A percentile compares a stretch with the other conserved stretches of the same genome.
These are phyloP conservation scores for Calidris pugnax DNA, from an alignment of 2,113 vertebrate genomes.

Conservation along the genomic window DNA sequence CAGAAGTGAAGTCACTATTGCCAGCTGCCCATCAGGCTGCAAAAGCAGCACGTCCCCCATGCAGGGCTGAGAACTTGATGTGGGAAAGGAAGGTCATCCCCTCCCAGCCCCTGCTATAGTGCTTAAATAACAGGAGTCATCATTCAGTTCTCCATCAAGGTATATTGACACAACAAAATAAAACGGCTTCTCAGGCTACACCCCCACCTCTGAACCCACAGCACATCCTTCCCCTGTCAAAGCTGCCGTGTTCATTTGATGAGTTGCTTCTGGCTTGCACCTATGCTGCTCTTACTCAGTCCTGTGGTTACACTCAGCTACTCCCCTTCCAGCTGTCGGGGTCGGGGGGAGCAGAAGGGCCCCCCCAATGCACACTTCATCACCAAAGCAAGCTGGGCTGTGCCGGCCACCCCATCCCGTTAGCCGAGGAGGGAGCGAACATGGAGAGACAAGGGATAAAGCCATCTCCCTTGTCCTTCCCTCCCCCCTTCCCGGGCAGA, in stretches of 20 bases:
- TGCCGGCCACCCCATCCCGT: rapidly evolving
- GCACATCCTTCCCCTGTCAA: rapidly evolving
- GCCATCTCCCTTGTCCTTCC: background rate
- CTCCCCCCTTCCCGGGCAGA: background rate
- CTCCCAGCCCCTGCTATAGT: background rate
- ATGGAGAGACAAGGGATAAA: rapidly evolving
- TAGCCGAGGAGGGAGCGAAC: rapidly evolving
- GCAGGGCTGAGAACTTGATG: background rate
- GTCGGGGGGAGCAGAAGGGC: background rate
- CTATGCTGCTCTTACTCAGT: background rate
- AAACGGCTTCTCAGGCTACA: background rate
- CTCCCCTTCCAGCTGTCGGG: background rate
- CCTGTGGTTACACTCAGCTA: too few species aligned
- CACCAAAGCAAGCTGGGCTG: background rate
- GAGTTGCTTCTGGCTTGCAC: background rate
- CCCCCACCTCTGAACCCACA: background rate
- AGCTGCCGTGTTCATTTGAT: background rate
- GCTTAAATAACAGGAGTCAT: background rate
- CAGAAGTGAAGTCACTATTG: background rate
- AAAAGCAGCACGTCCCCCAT: rapidly evolving
- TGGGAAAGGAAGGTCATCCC: background rate
- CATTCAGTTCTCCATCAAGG: background rate
- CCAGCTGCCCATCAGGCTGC: rapidly evolving
- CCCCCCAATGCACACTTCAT: background rate
- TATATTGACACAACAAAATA: background rate